Evolutionary conservation across 2,888 invertebrate species (phyloP), one percentile per base, ranked within the genome.

Genomic region (Cyaniris semiargus): DNA sequence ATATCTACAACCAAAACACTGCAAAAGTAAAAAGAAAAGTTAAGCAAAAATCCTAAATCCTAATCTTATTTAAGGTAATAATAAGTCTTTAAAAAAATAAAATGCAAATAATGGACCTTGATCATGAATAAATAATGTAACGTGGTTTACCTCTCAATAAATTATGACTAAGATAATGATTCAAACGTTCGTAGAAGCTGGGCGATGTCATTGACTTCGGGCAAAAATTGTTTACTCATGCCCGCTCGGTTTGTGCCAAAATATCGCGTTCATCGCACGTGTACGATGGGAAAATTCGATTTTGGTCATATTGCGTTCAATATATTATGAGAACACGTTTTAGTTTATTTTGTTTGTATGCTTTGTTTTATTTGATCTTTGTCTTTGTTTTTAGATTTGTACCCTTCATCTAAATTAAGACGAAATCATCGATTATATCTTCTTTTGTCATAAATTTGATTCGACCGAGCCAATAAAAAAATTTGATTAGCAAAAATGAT

Each of bases 211-310:
- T 86, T 91, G 92, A 92, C 92, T 87, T 84, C 83, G 81, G 80
- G 81, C 78, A 87, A 89, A 86, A 86, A 80, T 81, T 90, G 90
- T 91, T 90, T 89, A 90, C 87, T 90, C 90, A 91, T 86, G 85
- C 81, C 81, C 81, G 77, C 58, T 79, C 79, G 83, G 76, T 82
- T 80, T 83, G 86, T 89, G 91, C 92, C 91, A 91, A 91, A 89
- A 88, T 78, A 78, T 82, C 80, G 79, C 79, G 81, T 77, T 79
- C 38, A 78, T 78, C 80, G 44, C 71, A 58, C 56, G 34, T 71
- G 72, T 23, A 58, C 72, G 66, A 76, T 78, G 48, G 60, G 38
- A 18, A 38, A 56, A 53, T 60, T 72, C 48, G 48, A 76, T 60
- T 72, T 74, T 76, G 60, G 48, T 74, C 10, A 18, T 44, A 72